These are phyloP conservation scores for Carpatolechia fugitivella DNA, from an alignment of 2,888 invertebrate genomes.

Conservation along the genomic window DNA sequence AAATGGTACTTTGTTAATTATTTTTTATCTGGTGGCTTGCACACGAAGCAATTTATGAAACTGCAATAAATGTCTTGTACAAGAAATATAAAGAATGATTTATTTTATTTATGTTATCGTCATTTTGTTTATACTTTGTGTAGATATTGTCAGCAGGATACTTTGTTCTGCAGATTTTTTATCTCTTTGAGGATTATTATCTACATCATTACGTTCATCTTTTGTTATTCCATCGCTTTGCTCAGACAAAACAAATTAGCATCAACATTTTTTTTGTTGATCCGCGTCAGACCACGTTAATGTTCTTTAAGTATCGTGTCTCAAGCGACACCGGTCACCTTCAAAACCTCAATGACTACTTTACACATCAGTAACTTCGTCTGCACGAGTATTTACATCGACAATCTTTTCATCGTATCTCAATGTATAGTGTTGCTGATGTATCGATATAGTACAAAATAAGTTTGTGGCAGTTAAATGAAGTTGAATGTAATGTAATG, in stretches of 20 bases:
- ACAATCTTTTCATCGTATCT: no score
- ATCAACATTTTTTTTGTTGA: background rate
- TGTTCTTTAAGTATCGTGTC: background rate
- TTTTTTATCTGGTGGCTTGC: background rate
- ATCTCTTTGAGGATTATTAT: background rate
- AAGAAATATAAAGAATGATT: background rate
- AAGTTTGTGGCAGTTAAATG: no score
- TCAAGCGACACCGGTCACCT: background rate
- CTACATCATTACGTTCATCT: background rate
- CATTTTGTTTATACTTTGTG: no score
- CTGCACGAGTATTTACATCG: no score
- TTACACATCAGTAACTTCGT: background rate
- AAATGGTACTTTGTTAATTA: conserved; percentile 1
- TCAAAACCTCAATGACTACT: background rate
- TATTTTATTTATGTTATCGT: background rate
- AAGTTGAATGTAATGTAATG: no score
- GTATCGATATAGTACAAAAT: no score
- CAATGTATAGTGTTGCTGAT: no score
- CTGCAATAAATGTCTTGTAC: background rate
- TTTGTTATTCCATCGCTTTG: background rate
- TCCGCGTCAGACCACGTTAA: background rate
- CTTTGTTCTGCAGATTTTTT: no score
- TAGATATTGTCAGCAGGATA: no score
- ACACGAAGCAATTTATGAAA: background rate
- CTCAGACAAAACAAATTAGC: conserved; percentile 2